Percentiles rank a stretch among this genome's conserved stretches.
Evolutionary conservation across 2,888 invertebrate species (phyloP).

Genomic region (Lasioglossum figueresi): DNA sequence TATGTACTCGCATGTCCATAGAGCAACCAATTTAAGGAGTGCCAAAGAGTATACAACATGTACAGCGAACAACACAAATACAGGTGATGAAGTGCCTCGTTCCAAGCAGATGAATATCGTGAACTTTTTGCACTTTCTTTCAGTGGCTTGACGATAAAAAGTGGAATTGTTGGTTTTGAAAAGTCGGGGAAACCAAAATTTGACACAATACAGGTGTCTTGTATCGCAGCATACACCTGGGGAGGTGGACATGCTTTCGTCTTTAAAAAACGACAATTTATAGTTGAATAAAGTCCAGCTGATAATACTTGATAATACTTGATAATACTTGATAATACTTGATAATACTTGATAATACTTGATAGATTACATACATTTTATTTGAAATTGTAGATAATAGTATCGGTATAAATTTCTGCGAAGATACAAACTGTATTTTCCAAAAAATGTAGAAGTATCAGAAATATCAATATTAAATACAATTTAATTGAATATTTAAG

Average conservation of each 20-base stretch:
- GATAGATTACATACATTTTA: not conserved
- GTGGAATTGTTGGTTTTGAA: not conserved
- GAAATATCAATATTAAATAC: not conserved
- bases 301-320: not conserved
- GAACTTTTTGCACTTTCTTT: not conserved
- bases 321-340: not conserved
- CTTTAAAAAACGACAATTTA: not conserved
- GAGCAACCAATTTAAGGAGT: conserved; percentile 1
- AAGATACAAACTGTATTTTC: not conserved
- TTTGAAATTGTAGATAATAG: not conserved
- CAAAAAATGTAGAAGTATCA: not conserved
- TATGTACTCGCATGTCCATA: not conserved
- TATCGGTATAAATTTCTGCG: not conserved
- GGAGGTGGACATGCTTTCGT: not conserved
- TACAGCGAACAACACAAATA: conserved; percentile 23
- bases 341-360: not conserved
- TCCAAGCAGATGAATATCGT: not conserved
- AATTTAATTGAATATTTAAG: not conserved
- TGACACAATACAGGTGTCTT: not conserved
- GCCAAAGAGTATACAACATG: conserved; percentile 29
- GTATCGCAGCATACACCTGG: not conserved
- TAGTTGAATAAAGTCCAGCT: not conserved
- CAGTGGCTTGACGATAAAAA: not conserved
- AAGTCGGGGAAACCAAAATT: not conserved
- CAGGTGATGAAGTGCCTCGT: not conserved